Percentiles rank a stretch among this genome's conserved stretches.
Conservation (phyloP, 2,888 invertebrate species). For the Drosophila anomelani region DNA sequence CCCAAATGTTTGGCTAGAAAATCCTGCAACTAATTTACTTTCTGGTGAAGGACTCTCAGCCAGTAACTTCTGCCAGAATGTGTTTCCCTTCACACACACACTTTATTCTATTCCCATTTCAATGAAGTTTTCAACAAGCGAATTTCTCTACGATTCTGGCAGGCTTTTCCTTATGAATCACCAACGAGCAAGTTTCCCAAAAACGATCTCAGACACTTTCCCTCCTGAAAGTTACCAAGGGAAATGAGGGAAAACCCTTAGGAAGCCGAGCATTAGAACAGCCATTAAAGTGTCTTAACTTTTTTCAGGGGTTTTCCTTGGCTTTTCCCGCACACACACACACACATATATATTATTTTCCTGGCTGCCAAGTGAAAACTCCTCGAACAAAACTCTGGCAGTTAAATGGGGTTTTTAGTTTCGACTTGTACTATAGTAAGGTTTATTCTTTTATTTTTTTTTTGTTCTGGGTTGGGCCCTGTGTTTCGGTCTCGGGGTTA, state of each 20-base stretch:
- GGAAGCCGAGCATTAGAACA: constrained; percentile 40
- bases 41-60: not conserved
- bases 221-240: constrained; percentile 21
- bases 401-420: constrained; percentile 26
- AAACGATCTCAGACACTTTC: constrained; percentile 45
- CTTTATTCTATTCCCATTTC: constrained; percentile 26
- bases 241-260: constrained; percentile 22
- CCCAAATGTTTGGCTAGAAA: not conserved
- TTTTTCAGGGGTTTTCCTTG: constrained; percentile 18
- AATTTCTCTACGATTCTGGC: constrained; percentile 6
- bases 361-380: constrained; percentile 5
- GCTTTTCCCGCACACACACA: constrained; percentile 13
- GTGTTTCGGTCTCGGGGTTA: constrained; percentile 54
- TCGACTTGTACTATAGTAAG: not conserved
- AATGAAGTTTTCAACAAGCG: constrained; percentile 22
- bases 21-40: not conserved
- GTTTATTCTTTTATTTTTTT: not conserved
- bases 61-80: constrained; percentile 2
- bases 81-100: constrained; percentile 11
- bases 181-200: constrained; percentile 22
- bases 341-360: constrained; percentile 5
- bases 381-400: constrained; percentile 43
- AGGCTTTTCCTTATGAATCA: constrained; percentile 41
- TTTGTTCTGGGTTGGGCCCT: constrained; percentile 22
- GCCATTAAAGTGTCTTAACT: constrained; percentile 52